Base-by-base conservation (phyloP, 2,113 vertebrate genomes). In the Antennarius striatus region DNA sequence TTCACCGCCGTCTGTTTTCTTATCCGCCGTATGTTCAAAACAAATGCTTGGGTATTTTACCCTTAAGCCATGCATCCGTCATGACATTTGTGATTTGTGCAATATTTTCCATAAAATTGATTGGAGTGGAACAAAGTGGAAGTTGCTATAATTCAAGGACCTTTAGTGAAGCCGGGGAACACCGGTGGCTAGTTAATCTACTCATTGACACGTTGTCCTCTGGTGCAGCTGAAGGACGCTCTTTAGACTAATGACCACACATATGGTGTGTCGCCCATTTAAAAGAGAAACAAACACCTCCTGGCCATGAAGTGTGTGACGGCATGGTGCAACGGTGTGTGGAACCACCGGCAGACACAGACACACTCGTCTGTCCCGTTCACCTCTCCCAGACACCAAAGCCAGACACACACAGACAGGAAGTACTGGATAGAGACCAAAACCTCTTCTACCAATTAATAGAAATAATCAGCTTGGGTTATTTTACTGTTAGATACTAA, bases 271-370 rank as follows among this genome's bases (percentile, higher is more conserved):
- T 88, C 80, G 83, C 85, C 89, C 86, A 84, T 90, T 91, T 92
- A 87, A 91, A 91, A 92, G 84, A 89, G 87, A 92, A 92, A 92
- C 89, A 92, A 92, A 93, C 89, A 90, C 78, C 90, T 90, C 82
- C 83, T 87, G 88, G 90, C 86, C 70, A 79, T 86, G 75, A 60
- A 46, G 70, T 78, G 74, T 79, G 71, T 63, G 62, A 68, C 68
- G 68, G 73, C 14, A 28, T 36, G 42, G 66, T 59, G 58, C 60
- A 79, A 48, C 48, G 48, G 65, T 79, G 73, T 75, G 75, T 80
- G 79, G 45, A 63, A 64, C 55, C 72, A 65, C 61, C 50, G 14
- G 45, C 58, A 50, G 42, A 72, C 36, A 52, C 22, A 51, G 17
- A 36, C 17, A 42, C 16, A 56, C 7, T 7, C 1, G 11, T 50